Conservation (phyloP, 2,797 vertebrate genomes). For the Sphenopsis melanotis region DNA sequence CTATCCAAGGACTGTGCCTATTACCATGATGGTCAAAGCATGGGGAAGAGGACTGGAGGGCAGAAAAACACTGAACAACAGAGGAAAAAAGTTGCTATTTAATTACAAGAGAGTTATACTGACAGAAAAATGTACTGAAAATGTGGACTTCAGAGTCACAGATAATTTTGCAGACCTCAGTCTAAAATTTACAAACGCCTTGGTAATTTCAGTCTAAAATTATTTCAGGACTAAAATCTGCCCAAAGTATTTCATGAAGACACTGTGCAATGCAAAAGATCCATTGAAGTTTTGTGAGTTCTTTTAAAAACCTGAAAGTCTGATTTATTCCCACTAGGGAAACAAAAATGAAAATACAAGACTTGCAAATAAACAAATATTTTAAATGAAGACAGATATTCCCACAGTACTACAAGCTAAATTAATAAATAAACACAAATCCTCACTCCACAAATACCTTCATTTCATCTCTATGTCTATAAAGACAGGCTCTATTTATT, state of each 20-base stretch:
- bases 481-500: slow-evolving; percentile 23
- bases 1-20: not conserved
- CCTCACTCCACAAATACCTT: not conserved
- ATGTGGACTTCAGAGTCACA: not conserved
- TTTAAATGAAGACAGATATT: slow-evolving; percentile 25
- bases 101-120: not conserved
- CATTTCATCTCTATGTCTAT: not conserved
- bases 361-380: slow-evolving; percentile 10
- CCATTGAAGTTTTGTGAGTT: not conserved
- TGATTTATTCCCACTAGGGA: not conserved
- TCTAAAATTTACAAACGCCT: not conserved
- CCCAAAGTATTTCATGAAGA: not conserved
- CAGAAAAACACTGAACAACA: not conserved
- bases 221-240: not conserved
- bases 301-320: not conserved
- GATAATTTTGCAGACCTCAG: not conserved
- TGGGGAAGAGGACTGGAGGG: not conserved
- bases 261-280: not conserved
- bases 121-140: not conserved
- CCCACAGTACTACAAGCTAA: not conserved
- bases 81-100: not conserved
- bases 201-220: not conserved
- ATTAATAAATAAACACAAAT: not conserved
- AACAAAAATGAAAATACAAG: not conserved
- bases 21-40: not conserved